Evolutionary conservation across 1,140 invertebrate species (phyloP).

Genomic region (Tribolium castaneum): DNA sequence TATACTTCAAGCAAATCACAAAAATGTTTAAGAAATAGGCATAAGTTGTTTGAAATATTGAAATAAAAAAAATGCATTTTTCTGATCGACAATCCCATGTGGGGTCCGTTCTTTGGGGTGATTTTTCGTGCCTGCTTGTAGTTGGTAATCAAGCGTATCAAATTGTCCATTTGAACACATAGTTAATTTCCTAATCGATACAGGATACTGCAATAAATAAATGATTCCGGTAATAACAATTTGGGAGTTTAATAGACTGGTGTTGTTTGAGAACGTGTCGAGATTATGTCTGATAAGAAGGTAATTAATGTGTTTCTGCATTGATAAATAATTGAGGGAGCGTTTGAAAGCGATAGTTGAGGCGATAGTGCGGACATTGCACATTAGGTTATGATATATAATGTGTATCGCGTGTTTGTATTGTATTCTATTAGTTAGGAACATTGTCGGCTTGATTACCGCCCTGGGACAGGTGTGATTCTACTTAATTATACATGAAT

Average conservation of each 20-base stretch:
- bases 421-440: slow-evolving; percentile 55
- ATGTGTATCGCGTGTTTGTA: slow-evolving; percentile 55
- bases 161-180: slow-evolving; percentile 16
- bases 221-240: slow-evolving; percentile 41
- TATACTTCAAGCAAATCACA: too few relatives aligned
- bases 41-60: too few relatives aligned
- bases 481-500: slow-evolving; percentile 54
- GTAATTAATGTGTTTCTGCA: slow-evolving; percentile 54
- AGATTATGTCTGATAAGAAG: slow-evolving; percentile 45
- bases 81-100: not conserved
- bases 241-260: slow-evolving; percentile 32
- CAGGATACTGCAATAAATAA: slow-evolving; percentile 45
- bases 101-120: not conserved
- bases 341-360: slow-evolving; percentile 56
- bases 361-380: slow-evolving; percentile 56
- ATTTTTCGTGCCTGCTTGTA: not conserved
- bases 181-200: slow-evolving; percentile 42
- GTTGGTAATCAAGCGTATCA: slow-evolving; percentile 27
- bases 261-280: slow-evolving; percentile 49
- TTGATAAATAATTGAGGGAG: slow-evolving; percentile 55
- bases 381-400: slow-evolving; percentile 59
- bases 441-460: slow-evolving; percentile 55
- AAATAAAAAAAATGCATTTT: not conserved
- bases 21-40: too few relatives aligned
- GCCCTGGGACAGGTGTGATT: slow-evolving; percentile 56